Conservation (phyloP, 2,797 vertebrate species). For the Scarus forsteni region DNA sequence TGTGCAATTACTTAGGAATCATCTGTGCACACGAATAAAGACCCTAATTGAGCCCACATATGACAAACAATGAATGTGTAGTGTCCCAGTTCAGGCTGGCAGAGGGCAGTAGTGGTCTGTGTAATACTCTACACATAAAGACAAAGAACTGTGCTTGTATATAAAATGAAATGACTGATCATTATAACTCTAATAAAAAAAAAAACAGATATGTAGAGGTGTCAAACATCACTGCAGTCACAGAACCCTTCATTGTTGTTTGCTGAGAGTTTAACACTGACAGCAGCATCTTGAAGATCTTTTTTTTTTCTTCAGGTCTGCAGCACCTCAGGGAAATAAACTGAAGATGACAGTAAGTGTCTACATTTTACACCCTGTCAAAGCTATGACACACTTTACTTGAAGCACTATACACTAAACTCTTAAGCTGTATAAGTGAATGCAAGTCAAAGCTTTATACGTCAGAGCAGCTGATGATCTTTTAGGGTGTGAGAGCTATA, state of each 20-base stretch:
- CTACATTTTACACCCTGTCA: slow-evolving; percentile 3
- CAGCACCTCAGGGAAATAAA: neutral
- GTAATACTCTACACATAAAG: slow-evolving; percentile 18
- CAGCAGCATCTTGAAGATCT: neutral
- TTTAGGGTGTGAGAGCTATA: slow-evolving; percentile 9
- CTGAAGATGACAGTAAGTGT: neutral
- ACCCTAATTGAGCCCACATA: neutral
- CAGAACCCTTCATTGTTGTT: slow-evolving; percentile 1
- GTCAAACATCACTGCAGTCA: neutral
- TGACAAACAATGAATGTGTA: slow-evolving; percentile 10
- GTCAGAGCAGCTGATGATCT: neutral
- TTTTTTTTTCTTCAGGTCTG: slow-evolving; percentile 14
- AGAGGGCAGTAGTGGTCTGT: slow-evolving; percentile 84
- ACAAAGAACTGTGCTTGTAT: slow-evolving; percentile 13
- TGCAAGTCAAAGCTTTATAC: slow-evolving; percentile 11
- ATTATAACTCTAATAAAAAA: slow-evolving; percentile 6
- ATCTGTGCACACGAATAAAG: neutral
- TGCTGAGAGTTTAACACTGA: neutral
- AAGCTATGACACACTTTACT: neutral
- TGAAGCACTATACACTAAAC: neutral
- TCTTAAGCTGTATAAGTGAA: neutral
- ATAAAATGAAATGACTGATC: slow-evolving; percentile 6
- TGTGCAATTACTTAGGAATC: no score
- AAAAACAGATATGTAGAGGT: neutral
- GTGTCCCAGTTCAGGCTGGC: slow-evolving; percentile 58